Conservation (phyloP, 1,140 invertebrate species). For the Marisa cornuarietis region DNA sequence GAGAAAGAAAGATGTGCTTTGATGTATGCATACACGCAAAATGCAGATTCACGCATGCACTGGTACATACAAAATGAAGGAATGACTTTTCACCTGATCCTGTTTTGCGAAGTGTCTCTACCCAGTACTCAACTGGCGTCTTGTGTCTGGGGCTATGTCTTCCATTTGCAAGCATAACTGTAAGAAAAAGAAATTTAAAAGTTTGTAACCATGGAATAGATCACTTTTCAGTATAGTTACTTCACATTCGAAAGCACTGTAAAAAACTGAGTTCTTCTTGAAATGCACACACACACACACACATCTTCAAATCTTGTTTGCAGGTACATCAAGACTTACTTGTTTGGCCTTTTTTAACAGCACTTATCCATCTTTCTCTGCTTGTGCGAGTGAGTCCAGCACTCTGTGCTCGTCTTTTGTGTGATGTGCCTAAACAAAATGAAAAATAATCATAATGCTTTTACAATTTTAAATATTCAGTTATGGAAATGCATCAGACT, state of each 20-base stretch:
- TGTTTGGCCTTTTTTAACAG: constrained; percentile 55
- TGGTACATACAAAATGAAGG: too few species aligned
- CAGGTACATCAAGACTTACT: constrained; percentile 31
- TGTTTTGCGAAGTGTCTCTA: constrained; percentile 58
- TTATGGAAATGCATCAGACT: too few species aligned
- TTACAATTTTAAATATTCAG: too few species aligned
- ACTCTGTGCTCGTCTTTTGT: constrained; percentile 1
- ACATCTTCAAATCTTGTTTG: constrained; percentile 1
- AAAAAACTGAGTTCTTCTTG: neutral
- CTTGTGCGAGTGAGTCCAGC: constrained; percentile 26
- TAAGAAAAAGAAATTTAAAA: constrained; percentile 17
- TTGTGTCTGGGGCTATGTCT: constrained; percentile 52
- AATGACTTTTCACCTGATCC: constrained; percentile 45
- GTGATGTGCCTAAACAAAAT: too few species aligned
- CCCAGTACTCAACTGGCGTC: constrained; percentile 59
- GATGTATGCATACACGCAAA: neutral
- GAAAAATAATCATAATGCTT: too few species aligned
- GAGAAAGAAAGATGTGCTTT: neutral
- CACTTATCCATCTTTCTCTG: constrained; percentile 58
- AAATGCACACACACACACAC: neutral
- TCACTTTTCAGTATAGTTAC: too few species aligned
- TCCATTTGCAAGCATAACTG: constrained; percentile 39
- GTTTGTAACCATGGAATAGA: neutral
- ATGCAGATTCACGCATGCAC: too few species aligned
- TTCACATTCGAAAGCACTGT: neutral